phyloP scores from a whole-genome alignment of 2,113 vertebrate genomes.

The Seriola dumerili region DNA sequence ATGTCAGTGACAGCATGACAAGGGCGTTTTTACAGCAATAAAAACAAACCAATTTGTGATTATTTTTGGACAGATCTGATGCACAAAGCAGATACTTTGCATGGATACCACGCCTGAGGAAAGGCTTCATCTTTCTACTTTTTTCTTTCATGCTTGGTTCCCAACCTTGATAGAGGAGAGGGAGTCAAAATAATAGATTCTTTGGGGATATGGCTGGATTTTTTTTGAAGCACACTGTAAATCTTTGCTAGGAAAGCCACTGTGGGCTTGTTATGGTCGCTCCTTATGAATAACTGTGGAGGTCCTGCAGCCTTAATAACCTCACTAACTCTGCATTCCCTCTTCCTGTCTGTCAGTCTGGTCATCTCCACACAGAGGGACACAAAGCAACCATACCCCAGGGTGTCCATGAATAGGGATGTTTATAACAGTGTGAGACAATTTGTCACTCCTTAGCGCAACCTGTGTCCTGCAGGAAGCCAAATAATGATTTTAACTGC shows the following conservation, averaged over 20 bases:
- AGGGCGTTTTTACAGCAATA: background rate
- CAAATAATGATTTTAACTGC: conserved; percentile 83
- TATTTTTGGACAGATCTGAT: conserved; percentile 40
- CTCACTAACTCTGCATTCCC: conserved; percentile 52
- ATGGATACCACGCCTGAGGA: conserved; percentile 16
- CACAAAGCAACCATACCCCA: conserved; percentile 37
- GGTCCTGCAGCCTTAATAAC: conserved; percentile 63
- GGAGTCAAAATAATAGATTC: conserved; percentile 70
- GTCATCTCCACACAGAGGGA: conserved; percentile 50
- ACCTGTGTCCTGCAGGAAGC: conserved; percentile 77
- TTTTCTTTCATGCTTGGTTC: conserved; percentile 46
- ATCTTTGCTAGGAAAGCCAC: conserved; percentile 63
- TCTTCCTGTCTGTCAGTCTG: conserved; percentile 39
- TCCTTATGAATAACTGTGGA: conserved; percentile 60
- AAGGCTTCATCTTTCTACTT: conserved; percentile 14
- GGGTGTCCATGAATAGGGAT: conserved; percentile 48
- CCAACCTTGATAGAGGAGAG: conserved; percentile 63
- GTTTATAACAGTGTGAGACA: conserved; percentile 65
- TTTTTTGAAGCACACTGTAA: conserved; percentile 56
- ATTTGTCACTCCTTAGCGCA: conserved; percentile 75
- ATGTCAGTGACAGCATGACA: background rate
- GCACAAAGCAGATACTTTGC: conserved; percentile 8
- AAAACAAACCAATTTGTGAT: conserved; percentile 16
- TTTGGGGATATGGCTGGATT: conserved; percentile 53
- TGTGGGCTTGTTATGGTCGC: conserved; percentile 55